Evolutionary conservation across 2,888 invertebrate genomes (phyloP).

Genomic region (Phortica okadai): DNA sequence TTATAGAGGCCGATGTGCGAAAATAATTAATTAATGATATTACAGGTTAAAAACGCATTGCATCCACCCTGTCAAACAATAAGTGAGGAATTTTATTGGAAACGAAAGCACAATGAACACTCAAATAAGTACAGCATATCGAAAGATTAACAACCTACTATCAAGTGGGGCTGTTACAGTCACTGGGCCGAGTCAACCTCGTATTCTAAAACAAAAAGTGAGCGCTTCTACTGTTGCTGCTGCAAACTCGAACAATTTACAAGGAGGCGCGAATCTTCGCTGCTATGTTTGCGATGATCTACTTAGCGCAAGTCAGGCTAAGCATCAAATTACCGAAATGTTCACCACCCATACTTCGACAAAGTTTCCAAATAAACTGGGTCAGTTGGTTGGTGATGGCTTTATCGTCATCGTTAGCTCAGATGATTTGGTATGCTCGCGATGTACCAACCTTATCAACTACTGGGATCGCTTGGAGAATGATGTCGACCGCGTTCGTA

Average conservation of each 20-base stretch:
- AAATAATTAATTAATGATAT: slow-evolving; percentile 14
- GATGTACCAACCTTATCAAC: slow-evolving; percentile 77
- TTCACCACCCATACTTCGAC: slow-evolving; percentile 76
- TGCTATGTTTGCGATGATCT: slow-evolving; percentile 77
- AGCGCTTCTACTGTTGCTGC: slow-evolving; percentile 57
- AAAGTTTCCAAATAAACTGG: slow-evolving; percentile 77
- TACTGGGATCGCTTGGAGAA: slow-evolving; percentile 77
- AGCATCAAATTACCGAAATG: slow-evolving; percentile 73
- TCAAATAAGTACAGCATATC: slow-evolving; percentile 75
- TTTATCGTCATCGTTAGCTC: slow-evolving; percentile 77
- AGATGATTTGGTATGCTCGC: slow-evolving; percentile 77
- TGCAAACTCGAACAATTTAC: slow-evolving; percentile 52
- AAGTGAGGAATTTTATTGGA: not conserved
- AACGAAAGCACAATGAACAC: slow-evolving; percentile 63
- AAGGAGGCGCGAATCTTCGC: slow-evolving; percentile 56
- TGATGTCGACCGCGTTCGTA: slow-evolving; percentile 76
- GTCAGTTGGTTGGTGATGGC: slow-evolving; percentile 77
- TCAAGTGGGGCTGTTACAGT: slow-evolving; percentile 76
- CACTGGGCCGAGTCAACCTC: slow-evolving; percentile 75
- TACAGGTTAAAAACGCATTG: slow-evolving; percentile 18
- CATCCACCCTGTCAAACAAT: not conserved
- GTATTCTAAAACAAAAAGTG: slow-evolving; percentile 73
- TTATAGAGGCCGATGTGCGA: not conserved
- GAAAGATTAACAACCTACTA: slow-evolving; percentile 76
- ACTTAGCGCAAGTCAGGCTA: slow-evolving; percentile 66